Percentiles rank a stretch among this genome's conserved stretches.
Evolutionary conservation across 1,140 invertebrate genomes (phyloP).

Genomic region (Calephelis nemesis): DNA sequence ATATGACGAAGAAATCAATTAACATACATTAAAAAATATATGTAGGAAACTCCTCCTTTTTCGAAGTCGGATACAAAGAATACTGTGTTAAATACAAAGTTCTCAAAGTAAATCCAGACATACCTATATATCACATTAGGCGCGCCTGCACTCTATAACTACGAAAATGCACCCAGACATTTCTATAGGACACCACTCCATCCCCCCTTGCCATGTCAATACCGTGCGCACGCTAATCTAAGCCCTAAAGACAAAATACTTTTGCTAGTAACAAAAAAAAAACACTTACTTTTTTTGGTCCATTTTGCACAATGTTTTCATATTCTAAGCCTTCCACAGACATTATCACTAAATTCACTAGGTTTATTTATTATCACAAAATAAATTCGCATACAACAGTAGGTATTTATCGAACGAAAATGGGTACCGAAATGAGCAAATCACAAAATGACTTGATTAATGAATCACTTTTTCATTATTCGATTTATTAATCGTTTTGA

Average conservation of each 20-base stretch:
- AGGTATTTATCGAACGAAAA: slow-evolving; percentile 11
- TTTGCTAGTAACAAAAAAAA: slow-evolving; percentile 23
- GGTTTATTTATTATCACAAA: slow-evolving; percentile 35
- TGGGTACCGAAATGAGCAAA: slow-evolving; percentile 19
- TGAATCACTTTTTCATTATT: slow-evolving; percentile 61
- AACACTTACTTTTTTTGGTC: slow-evolving; percentile 78
- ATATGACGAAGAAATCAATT: no score
- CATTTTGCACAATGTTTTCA: slow-evolving; percentile 79
- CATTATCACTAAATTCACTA: slow-evolving; percentile 52
- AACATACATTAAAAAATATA: no score
- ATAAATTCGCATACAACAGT: slow-evolving; percentile 35
- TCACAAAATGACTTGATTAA: slow-evolving; percentile 19
- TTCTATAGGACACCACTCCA: slow-evolving; percentile 59
- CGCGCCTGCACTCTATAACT: slow-evolving; percentile 51
- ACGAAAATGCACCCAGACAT: slow-evolving; percentile 66
- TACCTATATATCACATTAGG: slow-evolving; percentile 55
- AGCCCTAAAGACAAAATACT: slow-evolving; percentile 7
- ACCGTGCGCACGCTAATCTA: slow-evolving; percentile 28
- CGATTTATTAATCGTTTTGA: slow-evolving; percentile 48
- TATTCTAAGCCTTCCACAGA: slow-evolving; percentile 78
- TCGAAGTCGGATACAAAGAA: no score
- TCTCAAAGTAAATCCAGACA: slow-evolving; percentile 25
- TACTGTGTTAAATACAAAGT: background rate
- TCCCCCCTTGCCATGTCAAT: slow-evolving; percentile 45
- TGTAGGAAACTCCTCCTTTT: no score